Percentiles rank a stretch among this genome's conserved stretches.
Conservation (phyloP, 2,888 invertebrate species). For the Nymphalis c-album region DNA sequence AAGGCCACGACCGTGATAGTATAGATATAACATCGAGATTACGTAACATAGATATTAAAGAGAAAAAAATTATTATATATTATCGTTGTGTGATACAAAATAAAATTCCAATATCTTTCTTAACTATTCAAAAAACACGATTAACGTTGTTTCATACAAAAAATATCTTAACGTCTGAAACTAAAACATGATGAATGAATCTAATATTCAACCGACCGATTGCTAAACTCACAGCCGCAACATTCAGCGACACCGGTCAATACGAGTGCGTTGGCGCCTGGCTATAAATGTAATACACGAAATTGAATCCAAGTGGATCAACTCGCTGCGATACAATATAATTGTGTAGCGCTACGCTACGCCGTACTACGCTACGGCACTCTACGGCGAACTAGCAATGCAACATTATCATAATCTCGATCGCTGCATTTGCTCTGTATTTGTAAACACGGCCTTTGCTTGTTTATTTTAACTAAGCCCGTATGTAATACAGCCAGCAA, state of each 20-base stretch:
- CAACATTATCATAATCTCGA: constrained; percentile 23
- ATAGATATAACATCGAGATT: no score
- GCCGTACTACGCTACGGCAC: not conserved
- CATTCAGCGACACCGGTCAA: not conserved
- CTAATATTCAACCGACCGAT: not conserved
- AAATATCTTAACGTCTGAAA: no score
- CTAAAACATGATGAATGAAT: not conserved
- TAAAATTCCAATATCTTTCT: no score
- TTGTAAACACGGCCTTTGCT: constrained; percentile 10
- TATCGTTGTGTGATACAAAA: no score
- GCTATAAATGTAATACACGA: constrained; percentile 2
- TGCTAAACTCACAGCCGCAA: not conserved
- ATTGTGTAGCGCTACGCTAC: not conserved
- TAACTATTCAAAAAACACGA: no score
- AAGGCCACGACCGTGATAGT: no score
- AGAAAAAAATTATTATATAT: no score
- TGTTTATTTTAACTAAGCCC: constrained; percentile 3
- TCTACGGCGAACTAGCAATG: constrained; percentile 5
- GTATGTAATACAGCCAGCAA: constrained; percentile 2
- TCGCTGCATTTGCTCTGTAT: constrained; percentile 14
- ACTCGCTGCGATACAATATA: constrained; percentile 9
- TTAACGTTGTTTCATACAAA: no score
- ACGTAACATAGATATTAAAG: no score
- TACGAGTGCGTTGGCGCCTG: constrained; percentile 7
- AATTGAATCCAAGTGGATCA: constrained; percentile 13